phyloP scores from a whole-genome alignment of 2,113 vertebrate genomes.

The Micromys minutus region DNA sequence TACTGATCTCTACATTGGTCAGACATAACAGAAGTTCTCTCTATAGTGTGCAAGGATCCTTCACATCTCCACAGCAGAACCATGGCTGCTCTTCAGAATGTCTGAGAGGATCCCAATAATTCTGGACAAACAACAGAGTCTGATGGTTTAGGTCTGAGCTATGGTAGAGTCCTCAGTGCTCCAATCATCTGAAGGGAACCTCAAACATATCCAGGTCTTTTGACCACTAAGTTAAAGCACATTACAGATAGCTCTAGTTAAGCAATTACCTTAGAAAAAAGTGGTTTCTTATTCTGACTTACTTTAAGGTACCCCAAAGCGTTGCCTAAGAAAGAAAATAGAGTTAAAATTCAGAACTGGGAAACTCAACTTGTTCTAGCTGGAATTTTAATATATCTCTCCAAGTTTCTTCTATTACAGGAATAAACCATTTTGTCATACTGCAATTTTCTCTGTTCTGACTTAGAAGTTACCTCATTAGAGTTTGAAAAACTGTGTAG shows the following conservation, averaged over 20 bases:
- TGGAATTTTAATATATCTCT: neutral
- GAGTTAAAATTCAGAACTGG: neutral
- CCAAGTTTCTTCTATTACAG: neutral
- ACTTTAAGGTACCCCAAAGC: neutral
- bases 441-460: neutral
- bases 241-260: neutral
- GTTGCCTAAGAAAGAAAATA: neutral
- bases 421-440: slow-evolving; percentile 7
- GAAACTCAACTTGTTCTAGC: slow-evolving; percentile 20
- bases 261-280: neutral
- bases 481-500: neutral
- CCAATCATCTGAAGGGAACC: neutral
- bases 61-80: no score
- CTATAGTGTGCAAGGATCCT: no score
- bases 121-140: neutral
- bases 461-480: neutral
- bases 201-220: neutral
- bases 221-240: neutral
- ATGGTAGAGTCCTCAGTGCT: neutral
- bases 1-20: neutral
- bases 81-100: neutral
- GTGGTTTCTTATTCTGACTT: neutral
- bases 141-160: neutral
- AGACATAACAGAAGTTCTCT: neutral
- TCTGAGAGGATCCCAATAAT: neutral